Percentiles rank a stretch among this genome's conserved stretches.
These are phyloP conservation scores for Huso huso DNA, from an alignment of 2,797 vertebrate genomes.

Conservation along the genomic window DNA sequence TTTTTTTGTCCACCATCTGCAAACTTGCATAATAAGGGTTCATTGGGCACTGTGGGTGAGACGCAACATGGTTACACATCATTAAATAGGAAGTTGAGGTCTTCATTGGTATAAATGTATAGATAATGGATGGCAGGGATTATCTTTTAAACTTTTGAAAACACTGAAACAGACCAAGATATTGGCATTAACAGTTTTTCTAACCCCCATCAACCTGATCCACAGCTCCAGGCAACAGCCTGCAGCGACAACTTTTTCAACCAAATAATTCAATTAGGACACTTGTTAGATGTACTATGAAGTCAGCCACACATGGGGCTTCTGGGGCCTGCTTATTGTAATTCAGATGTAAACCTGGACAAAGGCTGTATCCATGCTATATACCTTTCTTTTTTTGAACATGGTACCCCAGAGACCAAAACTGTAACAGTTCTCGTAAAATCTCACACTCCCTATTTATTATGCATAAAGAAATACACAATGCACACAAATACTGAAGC, in stretches of 20 bases:
- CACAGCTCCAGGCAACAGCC: neutral
- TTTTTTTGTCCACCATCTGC: constrained; percentile 94
- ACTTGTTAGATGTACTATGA: neutral
- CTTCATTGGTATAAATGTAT: too few species aligned
- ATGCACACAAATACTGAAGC: too few species aligned
- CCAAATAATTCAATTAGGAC: constrained; percentile 9
- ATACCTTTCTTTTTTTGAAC: too few species aligned
- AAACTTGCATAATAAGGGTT: constrained; percentile 93
- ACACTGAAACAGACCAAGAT: too few species aligned
- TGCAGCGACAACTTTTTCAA: neutral
- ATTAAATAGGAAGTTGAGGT: neutral
- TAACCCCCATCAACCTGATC: neutral
- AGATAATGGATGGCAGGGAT: too few species aligned
- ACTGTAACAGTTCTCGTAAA: too few species aligned
- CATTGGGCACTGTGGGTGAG: constrained; percentile 69
- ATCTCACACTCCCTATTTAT: too few species aligned
- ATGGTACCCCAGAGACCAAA: too few species aligned
- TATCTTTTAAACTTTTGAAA: too few species aligned
- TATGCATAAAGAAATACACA: too few species aligned
- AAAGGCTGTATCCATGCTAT: too few species aligned
- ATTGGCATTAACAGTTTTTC: neutral
- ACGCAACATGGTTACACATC: constrained; percentile 4
- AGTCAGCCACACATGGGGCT: neutral
- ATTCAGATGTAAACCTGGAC: too few species aligned
- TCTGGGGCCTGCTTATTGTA: neutral